phyloP scores from a whole-genome alignment of 1,140 invertebrate genomes.

The Ptiloglossa arizonensis region DNA sequence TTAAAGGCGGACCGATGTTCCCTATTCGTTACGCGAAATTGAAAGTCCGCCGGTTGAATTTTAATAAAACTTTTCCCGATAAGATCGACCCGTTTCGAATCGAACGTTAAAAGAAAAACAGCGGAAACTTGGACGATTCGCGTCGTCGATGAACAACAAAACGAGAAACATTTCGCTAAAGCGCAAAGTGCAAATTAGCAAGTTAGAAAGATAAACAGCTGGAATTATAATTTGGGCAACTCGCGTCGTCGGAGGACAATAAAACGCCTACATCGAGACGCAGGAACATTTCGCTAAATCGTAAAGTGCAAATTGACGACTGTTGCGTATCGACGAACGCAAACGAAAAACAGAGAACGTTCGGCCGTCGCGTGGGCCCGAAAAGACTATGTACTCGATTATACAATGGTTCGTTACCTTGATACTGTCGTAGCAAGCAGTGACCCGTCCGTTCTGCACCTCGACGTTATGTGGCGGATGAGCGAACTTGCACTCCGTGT shows the following conservation, averaged over 20 bases:
- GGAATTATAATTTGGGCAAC: too few relatives aligned
- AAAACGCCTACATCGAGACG: too few relatives aligned
- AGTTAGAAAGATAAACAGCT: too few relatives aligned
- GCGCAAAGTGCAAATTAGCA: too few relatives aligned
- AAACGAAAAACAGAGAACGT: neutral
- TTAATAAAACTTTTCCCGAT: neutral
- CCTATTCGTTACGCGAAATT: conserved; percentile 21
- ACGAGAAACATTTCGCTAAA: too few relatives aligned
- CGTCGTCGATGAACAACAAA: too few relatives aligned
- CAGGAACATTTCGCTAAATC: too few relatives aligned
- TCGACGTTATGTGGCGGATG: conserved; percentile 99
- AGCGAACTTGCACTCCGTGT: conserved; percentile 99
- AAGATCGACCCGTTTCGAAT: neutral
- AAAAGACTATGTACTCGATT: conserved; percentile 49
- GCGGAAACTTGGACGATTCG: too few relatives aligned
- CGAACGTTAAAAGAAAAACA: neutral
- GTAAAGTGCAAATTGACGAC: too few relatives aligned
- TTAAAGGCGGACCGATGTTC: conserved; percentile 19
- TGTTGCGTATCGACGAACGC: too few relatives aligned
- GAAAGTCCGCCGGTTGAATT: neutral
- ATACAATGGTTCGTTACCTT: conserved; percentile 89
- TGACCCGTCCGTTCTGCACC: conserved; percentile 99
- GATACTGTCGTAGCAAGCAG: conserved; percentile 99
- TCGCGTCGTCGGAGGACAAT: too few relatives aligned
- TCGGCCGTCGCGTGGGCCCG: neutral